Evolutionary conservation across 2,888 invertebrate species (phyloP), one percentile per base, ranked within the genome.

Genomic region (Resseliella maxima): DNA sequence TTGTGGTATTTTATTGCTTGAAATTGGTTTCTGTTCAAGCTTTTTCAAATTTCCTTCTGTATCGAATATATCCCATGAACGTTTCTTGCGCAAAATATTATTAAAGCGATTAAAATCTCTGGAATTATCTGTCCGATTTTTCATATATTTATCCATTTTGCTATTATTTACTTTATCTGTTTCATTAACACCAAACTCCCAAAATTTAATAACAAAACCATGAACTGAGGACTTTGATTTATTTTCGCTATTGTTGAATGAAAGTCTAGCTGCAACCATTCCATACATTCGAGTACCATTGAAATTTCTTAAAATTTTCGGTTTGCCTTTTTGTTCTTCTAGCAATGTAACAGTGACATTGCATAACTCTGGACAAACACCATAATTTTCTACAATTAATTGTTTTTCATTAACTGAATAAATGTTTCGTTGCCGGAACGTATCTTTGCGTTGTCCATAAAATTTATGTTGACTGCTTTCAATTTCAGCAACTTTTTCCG

Each of bases 151-250:
- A 27, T 85, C 86, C 3, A 85, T 41, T n/a, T 27, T 87, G 50
- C 88, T 88, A 54, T n/a, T n/a, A n/a, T 88, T 87, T 27, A 87
- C 85, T 72, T 86, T 85, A 24, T 86, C 87, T 86, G 86, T 81
- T 38, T 87, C 86, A 90, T 92, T 92, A 90, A 92, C 92, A 87
- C 93, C 93, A 95, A 95, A 96, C 89, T 95, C 94, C 96, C 96
- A 96, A 90, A 96, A 94, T 92, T 96, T 96, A 88, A 96, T 91
- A 27, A 95, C 94, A 90, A 96, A 96, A 0, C 96, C 96, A 86
- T 94, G 92, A 87, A 95, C 93, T 85, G 93, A 92, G 0, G 92
- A 92, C 88, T 92, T 92, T 86, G 91, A 86, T 88, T 90, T 89
- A 87, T 89, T 86, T 89, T 89, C 86, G 38, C 90, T 89, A 21